Evolutionary conservation across 2,888 invertebrate species (phyloP).

Genomic region (Amphimallon solstitiale): DNA sequence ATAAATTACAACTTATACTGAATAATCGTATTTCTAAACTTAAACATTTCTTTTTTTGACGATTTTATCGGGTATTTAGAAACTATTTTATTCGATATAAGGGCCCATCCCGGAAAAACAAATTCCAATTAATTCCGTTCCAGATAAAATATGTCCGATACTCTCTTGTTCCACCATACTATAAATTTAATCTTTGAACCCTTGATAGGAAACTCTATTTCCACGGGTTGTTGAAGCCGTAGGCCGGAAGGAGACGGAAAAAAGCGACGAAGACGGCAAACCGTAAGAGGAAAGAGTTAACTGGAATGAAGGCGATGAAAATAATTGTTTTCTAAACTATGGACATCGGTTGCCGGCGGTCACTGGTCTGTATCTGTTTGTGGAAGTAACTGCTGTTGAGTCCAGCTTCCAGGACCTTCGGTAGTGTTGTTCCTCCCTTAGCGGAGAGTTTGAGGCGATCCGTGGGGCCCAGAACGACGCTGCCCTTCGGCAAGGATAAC

Average conservation of each 20-base stretch:
- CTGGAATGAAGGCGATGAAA: constrained; percentile 24
- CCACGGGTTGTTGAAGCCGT: no score
- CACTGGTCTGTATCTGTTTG: constrained; percentile 23
- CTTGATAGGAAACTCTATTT: no score
- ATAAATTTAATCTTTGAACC: constrained; percentile 28
- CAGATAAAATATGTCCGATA: constrained; percentile 20
- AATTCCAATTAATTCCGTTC: constrained; percentile 20
- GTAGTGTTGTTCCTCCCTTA: not conserved
- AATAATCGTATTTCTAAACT: no score
- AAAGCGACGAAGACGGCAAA: not conserved
- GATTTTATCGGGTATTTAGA: not conserved
- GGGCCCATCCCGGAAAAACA: not conserved
- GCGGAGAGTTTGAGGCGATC: not conserved
- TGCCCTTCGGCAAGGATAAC: constrained; percentile 35
- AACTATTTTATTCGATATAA: constrained; percentile 9
- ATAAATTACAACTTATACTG: no score
- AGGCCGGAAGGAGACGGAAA: not conserved
- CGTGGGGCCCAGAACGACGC: constrained; percentile 2
- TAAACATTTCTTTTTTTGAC: not conserved
- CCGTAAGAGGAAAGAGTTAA: not conserved
- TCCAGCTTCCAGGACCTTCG: not conserved
- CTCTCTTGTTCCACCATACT: constrained; percentile 8
- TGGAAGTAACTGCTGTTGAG: constrained; percentile 11
- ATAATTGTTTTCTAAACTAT: constrained; percentile 34
- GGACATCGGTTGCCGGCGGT: constrained; percentile 15